Conservation (phyloP, 2,797 vertebrate genomes). For the Xiphorhynchus erythropygius region DNA sequence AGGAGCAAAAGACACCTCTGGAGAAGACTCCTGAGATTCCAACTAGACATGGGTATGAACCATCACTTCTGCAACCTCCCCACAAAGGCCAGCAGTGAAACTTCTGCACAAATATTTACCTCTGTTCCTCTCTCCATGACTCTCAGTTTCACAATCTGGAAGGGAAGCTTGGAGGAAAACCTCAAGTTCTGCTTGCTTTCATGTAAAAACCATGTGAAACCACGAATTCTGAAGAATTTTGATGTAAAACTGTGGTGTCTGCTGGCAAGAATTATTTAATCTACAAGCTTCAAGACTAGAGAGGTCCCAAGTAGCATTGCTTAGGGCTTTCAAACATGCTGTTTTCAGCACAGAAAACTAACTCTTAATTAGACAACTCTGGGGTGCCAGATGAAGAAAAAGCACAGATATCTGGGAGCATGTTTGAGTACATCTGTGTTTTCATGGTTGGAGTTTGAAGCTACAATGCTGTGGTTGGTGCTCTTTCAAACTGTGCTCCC, state of each 20-base stretch:
- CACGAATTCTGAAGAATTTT: slow-evolving; percentile 7
- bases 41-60: neutral
- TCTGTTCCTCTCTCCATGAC: neutral
- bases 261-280: neutral
- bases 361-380: neutral
- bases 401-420: neutral
- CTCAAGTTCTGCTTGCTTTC: neutral
- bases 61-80: neutral
- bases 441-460: neutral
- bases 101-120: neutral
- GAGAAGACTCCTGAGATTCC: neutral
- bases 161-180: slow-evolving; percentile 2
- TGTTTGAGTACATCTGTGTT: neutral
- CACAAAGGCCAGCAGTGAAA: neutral
- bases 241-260: neutral
- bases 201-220: neutral
- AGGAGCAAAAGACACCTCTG: neutral
- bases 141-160: neutral
- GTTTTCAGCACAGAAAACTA: neutral
- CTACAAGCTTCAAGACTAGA: neutral
- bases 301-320: neutral
- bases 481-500: neutral
- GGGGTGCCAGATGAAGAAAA: neutral
- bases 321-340: neutral
- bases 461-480: neutral